These are phyloP conservation scores for Ectropis grisescens DNA, from an alignment of 1,140 invertebrate genomes.

Conservation along the genomic window DNA sequence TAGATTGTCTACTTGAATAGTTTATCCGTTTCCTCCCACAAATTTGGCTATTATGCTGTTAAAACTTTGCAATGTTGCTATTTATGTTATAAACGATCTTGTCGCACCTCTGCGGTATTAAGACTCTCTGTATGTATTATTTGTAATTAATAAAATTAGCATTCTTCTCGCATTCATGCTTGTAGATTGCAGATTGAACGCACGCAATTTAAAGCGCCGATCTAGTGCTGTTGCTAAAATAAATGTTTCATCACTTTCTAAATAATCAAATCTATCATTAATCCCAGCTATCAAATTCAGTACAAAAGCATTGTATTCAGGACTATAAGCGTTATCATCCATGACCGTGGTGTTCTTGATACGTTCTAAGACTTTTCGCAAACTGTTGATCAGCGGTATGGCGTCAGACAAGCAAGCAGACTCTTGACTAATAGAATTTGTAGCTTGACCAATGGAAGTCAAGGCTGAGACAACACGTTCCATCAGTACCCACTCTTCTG, in stretches of 20 bases:
- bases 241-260: conserved; percentile 2
- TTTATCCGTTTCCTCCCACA: no score
- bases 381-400: conserved; percentile 2
- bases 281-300: conserved; percentile 2
- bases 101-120: neutral
- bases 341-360: conserved; percentile 2
- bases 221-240: conserved; percentile 3
- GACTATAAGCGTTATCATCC: conserved; percentile 2
- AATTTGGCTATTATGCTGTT: no score
- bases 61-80: no score
- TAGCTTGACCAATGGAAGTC: conserved; percentile 1
- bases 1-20: no score
- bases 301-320: conserved; percentile 2
- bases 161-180: conserved; percentile 1
- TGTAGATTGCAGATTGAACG: conserved; percentile 2
- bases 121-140: neutral
- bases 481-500: conserved; percentile 2
- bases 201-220: conserved; percentile 1
- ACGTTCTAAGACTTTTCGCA: conserved; percentile 1
- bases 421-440: conserved; percentile 1
- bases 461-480: conserved; percentile 1
- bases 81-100: no score
- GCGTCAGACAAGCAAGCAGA: conserved; percentile 3
- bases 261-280: conserved; percentile 2
- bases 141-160: no score